Evolutionary conservation across 2,888 invertebrate genomes (phyloP).

Genomic region (Cheilosia pagana): DNA sequence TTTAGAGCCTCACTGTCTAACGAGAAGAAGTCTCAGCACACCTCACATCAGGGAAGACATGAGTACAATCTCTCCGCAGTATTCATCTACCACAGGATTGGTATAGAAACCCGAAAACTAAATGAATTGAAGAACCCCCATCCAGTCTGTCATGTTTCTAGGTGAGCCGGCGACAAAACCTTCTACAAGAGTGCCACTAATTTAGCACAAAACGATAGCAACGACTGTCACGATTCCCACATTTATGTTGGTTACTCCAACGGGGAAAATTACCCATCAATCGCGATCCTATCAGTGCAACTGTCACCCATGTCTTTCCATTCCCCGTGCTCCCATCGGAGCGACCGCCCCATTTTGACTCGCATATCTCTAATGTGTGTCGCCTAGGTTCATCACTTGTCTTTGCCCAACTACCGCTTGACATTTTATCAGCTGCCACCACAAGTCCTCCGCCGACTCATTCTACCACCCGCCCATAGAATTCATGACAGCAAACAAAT

Average conservation of each 20-base stretch:
- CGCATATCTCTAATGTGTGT: slow-evolving; percentile 37
- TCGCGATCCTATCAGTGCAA: slow-evolving; percentile 59
- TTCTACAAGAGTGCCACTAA: slow-evolving; percentile 9
- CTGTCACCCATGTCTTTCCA: slow-evolving; percentile 17
- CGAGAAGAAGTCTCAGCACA: too few species aligned
- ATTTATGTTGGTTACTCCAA: slow-evolving; percentile 18
- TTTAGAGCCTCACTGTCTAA: too few species aligned
- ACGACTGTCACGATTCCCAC: slow-evolving; percentile 33
- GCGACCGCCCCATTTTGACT: background rate
- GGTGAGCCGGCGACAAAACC: background rate
- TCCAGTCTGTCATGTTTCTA: background rate
- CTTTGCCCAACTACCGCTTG: slow-evolving; percentile 52
- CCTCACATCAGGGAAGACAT: too few species aligned
- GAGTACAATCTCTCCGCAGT: too few species aligned
- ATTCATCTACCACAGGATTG: too few species aligned
- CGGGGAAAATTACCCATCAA: slow-evolving; percentile 59
- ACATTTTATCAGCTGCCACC: slow-evolving; percentile 41
- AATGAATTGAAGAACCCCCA: background rate
- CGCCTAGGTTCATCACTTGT: slow-evolving; percentile 54
- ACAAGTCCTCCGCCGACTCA: background rate
- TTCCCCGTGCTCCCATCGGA: too few species aligned
- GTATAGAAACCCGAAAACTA: background rate
- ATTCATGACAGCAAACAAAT: slow-evolving; percentile 66
- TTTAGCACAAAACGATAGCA: slow-evolving; percentile 13
- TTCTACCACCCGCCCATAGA: slow-evolving; percentile 13